phyloP scores from a whole-genome alignment of 2,888 invertebrate genomes.

The Lasioglossum leucozonium region DNA sequence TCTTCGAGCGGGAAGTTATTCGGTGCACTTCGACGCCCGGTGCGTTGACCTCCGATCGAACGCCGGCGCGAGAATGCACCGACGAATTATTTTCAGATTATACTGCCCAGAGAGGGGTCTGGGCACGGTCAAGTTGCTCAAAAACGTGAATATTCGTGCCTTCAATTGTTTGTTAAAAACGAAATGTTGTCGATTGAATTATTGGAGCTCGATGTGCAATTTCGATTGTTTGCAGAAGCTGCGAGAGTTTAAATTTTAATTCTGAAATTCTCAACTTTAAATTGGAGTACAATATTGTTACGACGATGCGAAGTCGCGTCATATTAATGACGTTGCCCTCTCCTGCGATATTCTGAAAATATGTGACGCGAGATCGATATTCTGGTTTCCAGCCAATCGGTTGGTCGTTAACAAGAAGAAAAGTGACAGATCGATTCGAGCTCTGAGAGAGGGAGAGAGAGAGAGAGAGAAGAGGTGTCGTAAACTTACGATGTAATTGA shows the following conservation, averaged over 20 bases:
- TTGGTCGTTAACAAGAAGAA: no score
- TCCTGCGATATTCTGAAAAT: no score
- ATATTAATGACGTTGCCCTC: no score
- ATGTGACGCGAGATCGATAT: no score
- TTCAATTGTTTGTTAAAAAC: neutral
- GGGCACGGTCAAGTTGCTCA: neutral
- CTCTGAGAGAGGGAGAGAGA: no score
- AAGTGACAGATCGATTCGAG: no score
- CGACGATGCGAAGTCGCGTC: no score
- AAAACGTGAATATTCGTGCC: neutral
- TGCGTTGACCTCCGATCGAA: slow-evolving; percentile 41
- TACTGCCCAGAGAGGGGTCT: neutral
- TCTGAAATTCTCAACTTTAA: neutral
- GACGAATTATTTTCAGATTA: slow-evolving; percentile 25
- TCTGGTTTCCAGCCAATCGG: no score
- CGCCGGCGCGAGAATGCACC: neutral
- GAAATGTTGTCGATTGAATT: neutral
- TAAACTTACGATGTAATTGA: no score
- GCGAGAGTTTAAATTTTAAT: neutral
- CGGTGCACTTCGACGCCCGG: slow-evolving; percentile 17
- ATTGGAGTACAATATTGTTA: no score
- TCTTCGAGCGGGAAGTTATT: slow-evolving; percentile 31
- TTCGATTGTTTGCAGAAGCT: neutral
- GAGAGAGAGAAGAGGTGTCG: no score
- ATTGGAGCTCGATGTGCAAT: neutral